Evolutionary conservation across 1,140 invertebrate genomes (phyloP).

Genomic region (Panagrolaimus sp.): DNA sequence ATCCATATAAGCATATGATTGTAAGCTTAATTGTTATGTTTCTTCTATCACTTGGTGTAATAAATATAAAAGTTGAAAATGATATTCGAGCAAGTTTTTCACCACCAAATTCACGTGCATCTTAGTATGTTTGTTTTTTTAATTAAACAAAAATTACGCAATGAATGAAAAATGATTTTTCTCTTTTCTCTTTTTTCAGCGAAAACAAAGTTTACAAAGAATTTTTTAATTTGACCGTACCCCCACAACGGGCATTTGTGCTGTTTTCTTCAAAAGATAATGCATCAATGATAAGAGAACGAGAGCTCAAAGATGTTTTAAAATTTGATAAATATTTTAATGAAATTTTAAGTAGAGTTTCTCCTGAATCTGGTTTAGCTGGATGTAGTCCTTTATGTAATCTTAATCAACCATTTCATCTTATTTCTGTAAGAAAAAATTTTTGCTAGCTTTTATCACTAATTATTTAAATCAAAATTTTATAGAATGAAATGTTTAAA

Average conservation of each 20-base stretch:
- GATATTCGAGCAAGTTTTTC: slow-evolving; percentile 24
- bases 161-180: neutral
- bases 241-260: slow-evolving; percentile 45
- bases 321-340: slow-evolving; percentile 29
- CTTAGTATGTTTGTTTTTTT: neutral
- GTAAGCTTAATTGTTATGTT: neutral
- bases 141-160: slow-evolving; percentile 21
- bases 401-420: slow-evolving; percentile 49
- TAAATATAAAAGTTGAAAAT: slow-evolving; percentile 23
- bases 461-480: no score
- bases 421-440: slow-evolving; percentile 44
- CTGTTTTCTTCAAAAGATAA: slow-evolving; percentile 36
- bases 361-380: slow-evolving; percentile 20
- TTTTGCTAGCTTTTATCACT: neutral
- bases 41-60: slow-evolving; percentile 13
- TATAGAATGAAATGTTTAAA: slow-evolving; percentile 25
- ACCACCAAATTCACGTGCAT: slow-evolving; percentile 20
- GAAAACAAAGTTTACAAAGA: slow-evolving; percentile 44
- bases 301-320: slow-evolving; percentile 27
- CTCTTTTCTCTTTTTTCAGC: slow-evolving; percentile 24
- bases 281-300: slow-evolving; percentile 28
- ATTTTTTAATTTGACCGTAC: slow-evolving; percentile 39
- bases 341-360: slow-evolving; percentile 23
- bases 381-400: slow-evolving; percentile 49
- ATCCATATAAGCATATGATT: neutral